Conservation (phyloP, 2,797 vertebrate species). For the Chloroceryle inda region DNA sequence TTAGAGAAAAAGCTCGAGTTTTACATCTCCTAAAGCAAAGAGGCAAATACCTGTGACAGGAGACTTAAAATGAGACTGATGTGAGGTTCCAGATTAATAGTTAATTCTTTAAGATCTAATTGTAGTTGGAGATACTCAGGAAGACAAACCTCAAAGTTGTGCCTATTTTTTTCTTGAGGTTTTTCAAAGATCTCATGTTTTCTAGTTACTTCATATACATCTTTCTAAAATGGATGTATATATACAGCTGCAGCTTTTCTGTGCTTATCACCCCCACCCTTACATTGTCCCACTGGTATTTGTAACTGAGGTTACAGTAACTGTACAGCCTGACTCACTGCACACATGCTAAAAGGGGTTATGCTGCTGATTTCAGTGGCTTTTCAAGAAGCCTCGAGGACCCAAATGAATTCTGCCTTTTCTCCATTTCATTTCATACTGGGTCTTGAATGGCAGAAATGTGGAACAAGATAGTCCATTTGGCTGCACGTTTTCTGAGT, state of each 20-base stretch:
- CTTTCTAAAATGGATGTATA: not conserved
- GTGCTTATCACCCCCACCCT: not conserved
- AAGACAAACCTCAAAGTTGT: not conserved
- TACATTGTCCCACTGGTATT: not conserved
- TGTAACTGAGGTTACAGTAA: not conserved
- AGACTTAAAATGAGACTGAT: not conserved
- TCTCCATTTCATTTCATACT: not conserved
- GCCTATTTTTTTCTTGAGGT: not conserved
- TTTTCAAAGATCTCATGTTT: not conserved
- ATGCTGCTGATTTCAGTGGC: constrained; percentile 24
- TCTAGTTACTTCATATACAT: not conserved
- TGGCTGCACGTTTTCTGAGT: not conserved
- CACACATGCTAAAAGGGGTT: constrained; percentile 5
- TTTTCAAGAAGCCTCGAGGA: not conserved
- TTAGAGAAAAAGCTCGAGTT: not conserved
- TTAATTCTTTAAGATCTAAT: not conserved
- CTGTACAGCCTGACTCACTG: constrained; percentile 20
- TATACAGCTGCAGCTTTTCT: not conserved
- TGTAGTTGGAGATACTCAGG: not conserved
- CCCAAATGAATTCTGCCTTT: not conserved
- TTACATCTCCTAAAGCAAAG: not conserved
- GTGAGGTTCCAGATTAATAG: not conserved
- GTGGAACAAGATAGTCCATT: constrained; percentile 2
- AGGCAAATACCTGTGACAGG: not conserved
- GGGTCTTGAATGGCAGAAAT: constrained; percentile 2